These are phyloP conservation scores for Phymorhynchus buccinoides DNA, from an alignment of 1,140 invertebrate genomes.

Conservation along the genomic window DNA sequence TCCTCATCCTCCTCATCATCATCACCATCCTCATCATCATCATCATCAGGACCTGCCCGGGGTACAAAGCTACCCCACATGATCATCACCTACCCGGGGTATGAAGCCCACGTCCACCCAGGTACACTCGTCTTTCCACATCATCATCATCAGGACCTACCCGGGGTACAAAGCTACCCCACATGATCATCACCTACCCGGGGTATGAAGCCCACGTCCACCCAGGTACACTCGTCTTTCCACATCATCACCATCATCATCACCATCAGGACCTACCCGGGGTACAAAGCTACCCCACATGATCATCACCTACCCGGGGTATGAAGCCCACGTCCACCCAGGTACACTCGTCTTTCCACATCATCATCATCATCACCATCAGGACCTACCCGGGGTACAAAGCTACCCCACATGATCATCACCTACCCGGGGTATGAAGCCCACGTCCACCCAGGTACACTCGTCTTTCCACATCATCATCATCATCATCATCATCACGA, in stretches of 20 bases:
- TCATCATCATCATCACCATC: too few relatives aligned
- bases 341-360: background rate
- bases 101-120: background rate
- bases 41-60: background rate
- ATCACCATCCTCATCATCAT: background rate
- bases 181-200: constrained; percentile 50
- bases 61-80: background rate
- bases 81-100: too few relatives aligned
- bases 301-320: background rate
- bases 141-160: background rate
- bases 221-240: constrained; percentile 61
- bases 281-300: background rate
- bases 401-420: too few relatives aligned
- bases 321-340: too few relatives aligned
- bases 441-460: constrained; percentile 61
- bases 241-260: background rate
- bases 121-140: background rate
- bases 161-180: too few relatives aligned
- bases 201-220: constrained; percentile 57
- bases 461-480: constrained; percentile 56
- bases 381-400: background rate
- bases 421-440: constrained; percentile 62
- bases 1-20: too few relatives aligned
- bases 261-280: too few relatives aligned
- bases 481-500: background rate